Evolutionary conservation across 1,140 invertebrate genomes (phyloP).

Genomic region (Globodera ellingtonae): DNA sequence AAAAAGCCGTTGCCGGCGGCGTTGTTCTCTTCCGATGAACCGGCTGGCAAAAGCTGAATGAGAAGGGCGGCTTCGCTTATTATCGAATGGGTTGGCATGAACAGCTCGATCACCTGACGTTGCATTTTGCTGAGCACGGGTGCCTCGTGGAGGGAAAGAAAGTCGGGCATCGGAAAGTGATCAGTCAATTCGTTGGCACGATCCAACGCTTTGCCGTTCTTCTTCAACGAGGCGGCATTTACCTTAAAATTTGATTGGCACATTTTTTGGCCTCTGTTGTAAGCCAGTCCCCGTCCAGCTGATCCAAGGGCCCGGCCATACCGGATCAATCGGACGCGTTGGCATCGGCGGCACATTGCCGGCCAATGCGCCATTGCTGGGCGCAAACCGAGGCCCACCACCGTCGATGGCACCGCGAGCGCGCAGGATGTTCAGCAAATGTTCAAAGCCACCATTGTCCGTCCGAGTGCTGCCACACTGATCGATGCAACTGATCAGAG

Average conservation of each 20-base stretch:
- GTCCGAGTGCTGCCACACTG: neutral
- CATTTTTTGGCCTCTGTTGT: neutral
- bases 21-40: neutral
- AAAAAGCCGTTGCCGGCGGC: neutral
- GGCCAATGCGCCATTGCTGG: neutral
- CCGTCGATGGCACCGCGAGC: neutral
- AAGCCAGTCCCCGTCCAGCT: neutral
- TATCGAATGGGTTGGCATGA: neutral
- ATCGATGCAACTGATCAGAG: slow-evolving; percentile 21
- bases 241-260: neutral
- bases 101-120: neutral
- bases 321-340: neutral
- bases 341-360: neutral
- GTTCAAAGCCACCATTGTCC: neutral
- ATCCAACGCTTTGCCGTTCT: neutral
- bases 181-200: neutral
- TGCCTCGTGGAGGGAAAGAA: neutral
- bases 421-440: neutral
- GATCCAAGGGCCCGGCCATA: neutral
- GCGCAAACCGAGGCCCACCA: neutral
- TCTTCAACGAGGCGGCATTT: neutral
- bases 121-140: neutral
- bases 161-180: slow-evolving; percentile 3
- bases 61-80: neutral
- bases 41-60: neutral